A percentile compares a stretch with the other conserved stretches of the same genome.
These are phyloP conservation scores for Perizoma flavofasciatum DNA, from an alignment of 2,888 invertebrate species.

Conservation along the genomic window DNA sequence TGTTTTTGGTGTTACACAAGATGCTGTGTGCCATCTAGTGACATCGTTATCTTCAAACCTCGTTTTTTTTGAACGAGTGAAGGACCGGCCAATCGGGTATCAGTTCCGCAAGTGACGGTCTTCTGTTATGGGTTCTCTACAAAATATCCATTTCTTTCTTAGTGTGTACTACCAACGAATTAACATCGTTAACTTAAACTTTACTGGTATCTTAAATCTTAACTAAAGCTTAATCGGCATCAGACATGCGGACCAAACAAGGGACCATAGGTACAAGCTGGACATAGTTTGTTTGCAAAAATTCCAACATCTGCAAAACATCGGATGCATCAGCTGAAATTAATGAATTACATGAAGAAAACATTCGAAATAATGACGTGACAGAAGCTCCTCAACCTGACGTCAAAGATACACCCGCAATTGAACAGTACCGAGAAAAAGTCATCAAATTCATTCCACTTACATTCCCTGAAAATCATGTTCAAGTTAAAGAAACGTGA, in stretches of 20 bases:
- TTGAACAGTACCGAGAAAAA: conserved; percentile 67
- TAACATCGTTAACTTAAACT: conserved; percentile 13
- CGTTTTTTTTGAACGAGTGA: conserved; percentile 91
- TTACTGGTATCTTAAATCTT: conserved; percentile 10
- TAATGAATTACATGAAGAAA: conserved; percentile 68
- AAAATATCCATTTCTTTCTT: conserved; percentile 76
- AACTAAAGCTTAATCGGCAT: conserved; percentile 29
- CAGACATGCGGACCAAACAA: conserved; percentile 28
- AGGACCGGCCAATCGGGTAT: conserved; percentile 98
- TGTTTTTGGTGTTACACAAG: conserved; percentile 72
- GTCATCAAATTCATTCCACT: conserved; percentile 81
- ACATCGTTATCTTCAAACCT: conserved; percentile 88
- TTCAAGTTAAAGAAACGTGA: conserved; percentile 72
- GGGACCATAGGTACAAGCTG: conserved; percentile 34
- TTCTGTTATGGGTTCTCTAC: conserved; percentile 85
- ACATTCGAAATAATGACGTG: conserved; percentile 69
- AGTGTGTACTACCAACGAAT: conserved; percentile 39
- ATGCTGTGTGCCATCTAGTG: conserved; percentile 75
- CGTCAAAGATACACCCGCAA: conserved; percentile 75
- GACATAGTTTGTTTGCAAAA: conserved; percentile 50
- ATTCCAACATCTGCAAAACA: conserved; percentile 78
- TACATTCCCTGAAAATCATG: conserved; percentile 77
- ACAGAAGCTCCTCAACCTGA: conserved; percentile 79
- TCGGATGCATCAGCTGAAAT: conserved; percentile 78
- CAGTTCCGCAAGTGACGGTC: conserved; percentile 96